Evolutionary conservation across 2,113 vertebrate species (phyloP), one percentile per base, ranked within the genome.

Genomic region (Peromyscus leucopus): DNA sequence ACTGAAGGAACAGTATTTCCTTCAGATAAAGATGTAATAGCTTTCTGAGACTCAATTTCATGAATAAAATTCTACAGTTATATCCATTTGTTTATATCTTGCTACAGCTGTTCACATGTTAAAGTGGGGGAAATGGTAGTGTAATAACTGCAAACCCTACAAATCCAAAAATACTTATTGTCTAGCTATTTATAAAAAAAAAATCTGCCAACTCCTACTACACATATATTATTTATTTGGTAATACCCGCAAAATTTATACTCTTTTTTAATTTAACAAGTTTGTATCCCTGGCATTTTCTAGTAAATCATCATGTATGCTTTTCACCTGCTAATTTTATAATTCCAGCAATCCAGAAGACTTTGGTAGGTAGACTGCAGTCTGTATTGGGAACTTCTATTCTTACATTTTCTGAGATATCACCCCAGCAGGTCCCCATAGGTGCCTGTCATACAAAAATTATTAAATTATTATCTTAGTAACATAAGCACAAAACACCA

Each of bases 321-420:
- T 97, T 96, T 89, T 98, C 90, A 99, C 99, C 99, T 99, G 99
- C 99, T 98, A 99, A 98, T 98, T 99, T 99, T 97, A 99, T 98
- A 97, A 99, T 99, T 96, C 99, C 99, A 98, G 99, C 99, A 98
- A 99, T 99, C 99, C 99, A 99, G 99, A 99, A 99, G 97, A 99
- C 99, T 98, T 99, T 99, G 92, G 99, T 99, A 97, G 99, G 99
- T 76, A 99, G 98, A 98, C 97, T 99, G 98, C 99, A 99, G 97
- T 99, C 99, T 2, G 99, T 99, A 98, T 99, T 99, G 65, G 99
- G 99, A 97, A 99, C 99, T 98, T 99, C 99, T 74, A 99, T 99
- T 98, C 99, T 98, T 85, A 99, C 99, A 95, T 99, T 99, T 97
- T 99, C 99, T 89, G 99, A 98, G 96, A 99, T 99, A 94, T 99